Evolutionary conservation across 2,113 vertebrate genomes (phyloP), one percentile per base, ranked within the genome.

Genomic region (Upupa epops): DNA sequence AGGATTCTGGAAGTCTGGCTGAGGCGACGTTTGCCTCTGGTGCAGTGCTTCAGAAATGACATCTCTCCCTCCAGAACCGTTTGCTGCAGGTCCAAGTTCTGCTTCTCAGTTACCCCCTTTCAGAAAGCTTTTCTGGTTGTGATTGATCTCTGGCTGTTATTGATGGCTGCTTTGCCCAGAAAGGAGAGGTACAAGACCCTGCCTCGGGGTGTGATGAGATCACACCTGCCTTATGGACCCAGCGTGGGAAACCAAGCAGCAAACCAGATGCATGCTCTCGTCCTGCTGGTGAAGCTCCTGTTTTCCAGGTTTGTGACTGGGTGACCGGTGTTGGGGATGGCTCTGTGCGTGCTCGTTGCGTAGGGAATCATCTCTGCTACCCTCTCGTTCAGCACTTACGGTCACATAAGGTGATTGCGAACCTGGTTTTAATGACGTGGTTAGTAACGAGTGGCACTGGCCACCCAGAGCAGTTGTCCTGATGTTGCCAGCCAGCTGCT

Each of bases 401-500:
- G 92, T 96, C 83, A 88, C 54, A 63, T 89, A 49, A 71, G 70
- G 91, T 88, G 91, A 94, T 72, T 90, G 51, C 86, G 72, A 91
- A 94, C 82, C 95, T 88, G 46, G 81, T 71, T 92, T 96, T 93
- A 92, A 89, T 78, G 88, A 66, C 59, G 21, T 61, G 86, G 83
- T 80, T 97, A 82, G 79, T 95, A 93, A 95, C 73, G 71, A 94
- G 45, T 68, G 48, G 61, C 73, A 51, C n/a, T 91, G 86, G 86
- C 76, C 89, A 95, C 87, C 63, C 81, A 80, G 93, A 95, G 82
- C 83, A 63, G 81, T 95, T 96, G 87, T 90, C 92, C 81, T 71
- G 24, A 88, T 88, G 83, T 89, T 95, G 95, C 91, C 94, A 96
- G 91, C 95, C 94, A 95, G 90, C 78, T 92, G 75, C 93, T 96